A percentile compares a stretch with the other conserved stretches of the same genome.
phyloP scores from a whole-genome alignment of 1,140 invertebrate species.

The Panonychus citri region DNA sequence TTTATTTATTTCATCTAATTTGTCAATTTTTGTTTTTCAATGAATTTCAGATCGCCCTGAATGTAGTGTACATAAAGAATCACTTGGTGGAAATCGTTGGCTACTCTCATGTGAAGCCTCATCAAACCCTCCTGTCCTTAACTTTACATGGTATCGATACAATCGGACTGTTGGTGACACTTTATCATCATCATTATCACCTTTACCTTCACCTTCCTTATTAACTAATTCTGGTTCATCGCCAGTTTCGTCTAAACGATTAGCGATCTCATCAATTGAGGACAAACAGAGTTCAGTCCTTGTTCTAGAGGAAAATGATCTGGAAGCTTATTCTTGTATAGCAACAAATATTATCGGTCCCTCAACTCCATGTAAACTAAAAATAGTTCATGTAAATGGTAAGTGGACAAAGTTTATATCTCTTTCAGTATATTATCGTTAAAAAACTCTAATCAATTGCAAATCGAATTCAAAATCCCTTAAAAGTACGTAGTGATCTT shows the following conservation, averaged over 20 bases:
- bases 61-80: constrained; percentile 46
- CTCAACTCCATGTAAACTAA: constrained; percentile 14
- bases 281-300: background rate
- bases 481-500: too few species aligned
- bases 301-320: constrained; percentile 1
- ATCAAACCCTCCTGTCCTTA: constrained; percentile 52
- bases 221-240: background rate
- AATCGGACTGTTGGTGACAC: constrained; percentile 15
- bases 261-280: background rate
- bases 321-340: constrained; percentile 15
- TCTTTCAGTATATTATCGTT: too few species aligned
- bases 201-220: too few species aligned
- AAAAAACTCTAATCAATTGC: too few species aligned
- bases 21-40: constrained; percentile 11
- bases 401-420: background rate
- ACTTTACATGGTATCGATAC: constrained; percentile 57
- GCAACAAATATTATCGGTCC: constrained; percentile 15
- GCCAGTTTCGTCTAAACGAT: too few species aligned
- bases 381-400: constrained; percentile 6
- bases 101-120: constrained; percentile 51
- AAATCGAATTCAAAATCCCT: too few species aligned
- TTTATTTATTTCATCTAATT: background rate
- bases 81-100: constrained; percentile 30
- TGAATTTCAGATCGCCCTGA: constrained; percentile 53
- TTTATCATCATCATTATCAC: too few species aligned